Percentiles rank a stretch among this genome's conserved stretches.
Conservation (phyloP, 2,797 vertebrate genomes). For the Dendrocincla fuliginosa region DNA sequence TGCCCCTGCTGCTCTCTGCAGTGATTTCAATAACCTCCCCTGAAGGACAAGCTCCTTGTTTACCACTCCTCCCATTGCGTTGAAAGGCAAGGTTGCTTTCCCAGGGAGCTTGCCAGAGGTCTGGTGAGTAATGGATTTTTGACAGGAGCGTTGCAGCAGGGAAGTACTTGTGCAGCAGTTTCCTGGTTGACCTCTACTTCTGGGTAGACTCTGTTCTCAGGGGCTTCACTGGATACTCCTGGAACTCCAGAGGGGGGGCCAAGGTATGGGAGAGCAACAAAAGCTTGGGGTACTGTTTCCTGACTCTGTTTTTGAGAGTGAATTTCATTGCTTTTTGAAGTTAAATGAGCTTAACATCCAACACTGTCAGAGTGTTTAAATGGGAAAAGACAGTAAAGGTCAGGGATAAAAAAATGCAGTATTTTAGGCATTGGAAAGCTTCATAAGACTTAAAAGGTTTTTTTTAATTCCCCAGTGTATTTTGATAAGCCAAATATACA, state of each 20-base stretch:
- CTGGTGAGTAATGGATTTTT: slow-evolving; percentile 52
- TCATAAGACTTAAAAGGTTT: not conserved
- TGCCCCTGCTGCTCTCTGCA: not conserved
- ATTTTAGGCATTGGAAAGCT: not conserved
- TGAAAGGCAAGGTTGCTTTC: slow-evolving; percentile 37
- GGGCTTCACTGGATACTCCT: not conserved
- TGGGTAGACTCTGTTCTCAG: not conserved
- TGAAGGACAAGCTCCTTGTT: slow-evolving; percentile 28
- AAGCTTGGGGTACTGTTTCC: not conserved
- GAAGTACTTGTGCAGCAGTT: not conserved
- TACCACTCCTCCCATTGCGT: not conserved
- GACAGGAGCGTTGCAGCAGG: not conserved
- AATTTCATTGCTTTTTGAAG: not conserved
- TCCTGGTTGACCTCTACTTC: slow-evolving; percentile 35
- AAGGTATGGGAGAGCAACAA: not conserved
- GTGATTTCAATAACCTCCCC: not conserved
- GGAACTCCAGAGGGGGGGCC: not conserved
- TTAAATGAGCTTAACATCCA: not conserved
- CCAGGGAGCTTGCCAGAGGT: slow-evolving; percentile 25
- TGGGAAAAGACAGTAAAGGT: not conserved
- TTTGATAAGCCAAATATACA: not conserved
- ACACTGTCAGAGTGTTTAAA: no score
- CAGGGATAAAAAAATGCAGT: not conserved
- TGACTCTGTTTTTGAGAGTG: not conserved
- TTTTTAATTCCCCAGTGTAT: rapidly evolving